phyloP scores from a whole-genome alignment of 2,888 invertebrate species.

The Megastigmus dorsalis region DNA sequence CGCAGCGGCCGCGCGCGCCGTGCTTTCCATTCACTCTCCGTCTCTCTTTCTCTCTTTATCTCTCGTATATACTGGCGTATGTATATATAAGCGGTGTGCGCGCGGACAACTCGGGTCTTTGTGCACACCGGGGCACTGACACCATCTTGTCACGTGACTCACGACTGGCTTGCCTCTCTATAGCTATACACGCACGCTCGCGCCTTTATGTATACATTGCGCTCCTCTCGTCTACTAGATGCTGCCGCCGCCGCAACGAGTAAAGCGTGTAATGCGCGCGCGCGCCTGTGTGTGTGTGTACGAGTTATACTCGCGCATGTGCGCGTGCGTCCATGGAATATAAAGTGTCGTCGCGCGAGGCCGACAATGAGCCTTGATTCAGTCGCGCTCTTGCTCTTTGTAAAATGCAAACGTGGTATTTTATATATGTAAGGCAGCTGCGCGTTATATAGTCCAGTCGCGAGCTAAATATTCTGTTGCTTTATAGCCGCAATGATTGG shows the following conservation, averaged over 20 bases:
- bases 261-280: too few species aligned
- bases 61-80: too few species aligned
- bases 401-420: conserved; percentile 18
- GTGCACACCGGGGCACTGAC: conserved; percentile 64
- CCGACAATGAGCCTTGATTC: conserved; percentile 31
- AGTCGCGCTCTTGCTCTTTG: background rate
- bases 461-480: too few species aligned
- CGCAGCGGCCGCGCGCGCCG: too few species aligned
- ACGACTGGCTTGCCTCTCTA: conserved; percentile 37
- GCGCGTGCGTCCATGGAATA: background rate
- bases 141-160: conserved; percentile 61
- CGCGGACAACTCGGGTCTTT: too few species aligned
- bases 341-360: conserved; percentile 38
- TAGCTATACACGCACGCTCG: conserved; percentile 46
- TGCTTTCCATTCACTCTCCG: too few species aligned
- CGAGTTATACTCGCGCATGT: background rate
- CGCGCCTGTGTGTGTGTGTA: background rate
- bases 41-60: too few species aligned
- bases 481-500: too few species aligned
- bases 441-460: too few species aligned
- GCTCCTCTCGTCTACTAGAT: conserved; percentile 46
- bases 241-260: too few species aligned
- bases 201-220: too few species aligned
- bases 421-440: conserved; percentile 18
- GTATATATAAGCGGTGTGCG: too few species aligned